Base-by-base conservation (phyloP, 2,888 invertebrate species). In the Hyles lineata region DNA sequence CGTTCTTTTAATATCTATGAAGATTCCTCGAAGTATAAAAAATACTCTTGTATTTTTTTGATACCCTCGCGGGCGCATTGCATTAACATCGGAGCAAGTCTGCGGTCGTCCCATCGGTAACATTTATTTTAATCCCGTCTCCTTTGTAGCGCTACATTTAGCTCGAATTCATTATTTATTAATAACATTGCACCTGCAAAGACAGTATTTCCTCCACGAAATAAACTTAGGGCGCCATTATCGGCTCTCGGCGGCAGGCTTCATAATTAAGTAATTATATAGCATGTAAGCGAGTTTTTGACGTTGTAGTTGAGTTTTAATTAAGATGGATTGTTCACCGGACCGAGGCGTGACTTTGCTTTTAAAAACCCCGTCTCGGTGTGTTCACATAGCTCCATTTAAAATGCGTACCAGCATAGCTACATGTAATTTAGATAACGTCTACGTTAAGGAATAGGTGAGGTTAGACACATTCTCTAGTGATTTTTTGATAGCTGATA, bases 301-400 rank as follows among this genome's bases (percentile, higher is more conserved):
- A 85, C 87, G 85, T 82, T 80, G 86, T 79, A 79, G 77, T 83
- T 86, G 82, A 84, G 85, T 86, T 90, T 90, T 93, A 93, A 93
- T 93, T 92, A 92, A 92, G 90, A 91, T 86, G 87, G 90, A 93
- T 93, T 92, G 91, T 92, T 90, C 86, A 86, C 85, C 85, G 84
- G 84, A 85, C 80, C 85, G 87, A 85, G 82, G 87, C 91, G 87
- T 91, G 92, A 92, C 90, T 91, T 83, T 83, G 87, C 87, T 85
- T 90, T 91, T 88, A 88, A 92, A 90, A 90, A 89, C 84, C 88
- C 87, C 80, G 83, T 82, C 87, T 83, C 84, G 80, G 82, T 81
- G 77, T 79, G 82, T 88, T 85, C 85, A 85, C 86, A 86, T 86
- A 82, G 86, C 83, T 85, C 84, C 85, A 86, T 88, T 86, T 84